Evolutionary conservation across 2,888 invertebrate species (phyloP), one percentile per base, ranked within the genome.

Genomic region (Anthrax anthrax): DNA sequence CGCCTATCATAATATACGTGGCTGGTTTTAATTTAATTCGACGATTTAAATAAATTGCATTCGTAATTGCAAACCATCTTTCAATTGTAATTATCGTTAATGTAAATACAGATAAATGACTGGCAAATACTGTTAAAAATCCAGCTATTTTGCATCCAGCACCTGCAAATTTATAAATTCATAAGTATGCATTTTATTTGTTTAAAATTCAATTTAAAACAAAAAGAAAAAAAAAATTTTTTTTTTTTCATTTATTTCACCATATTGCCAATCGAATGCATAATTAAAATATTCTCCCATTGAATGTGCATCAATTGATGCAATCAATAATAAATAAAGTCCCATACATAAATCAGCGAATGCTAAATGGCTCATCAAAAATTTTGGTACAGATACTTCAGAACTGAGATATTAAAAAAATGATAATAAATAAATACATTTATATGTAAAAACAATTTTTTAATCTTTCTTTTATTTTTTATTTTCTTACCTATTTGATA

Each of bases 331-430:
- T 39, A 90, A 72, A 63, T 89, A 90, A 1, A 84, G 59, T 4
- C 86, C 88, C 70, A 88, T 87, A 60, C 84, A 84, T 43, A 94
- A 76, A 68, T 94, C 92, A 1, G 90, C 90, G 62, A 86, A 80
- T 0, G 90, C 89, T 48, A 94, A 72, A 63, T 92, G 87, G 54
- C 83, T 78, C 71, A 85, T 84, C 43, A 85, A 71, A 58, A 86
- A 82, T 54, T 80, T 75, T 36, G 81, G 78, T 14, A 83, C 81
- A 16, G 73, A 73, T 37, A 71, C 61, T 55, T 75, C 71, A 2
- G 71, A 67, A 48, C 71, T 72, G 54, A 17, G 50, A 45, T 23
- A 23, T 36, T 37, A 40, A 16, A 27, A 18, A 34, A 34, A 16
- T 16, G 2, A 2, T 16, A 36, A 12, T 34, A 34, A 34, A 14